Percentiles rank a stretch among this genome's conserved stretches.
phyloP scores from a whole-genome alignment of 2,113 vertebrate species.

The Tricholaema leucomelas region DNA sequence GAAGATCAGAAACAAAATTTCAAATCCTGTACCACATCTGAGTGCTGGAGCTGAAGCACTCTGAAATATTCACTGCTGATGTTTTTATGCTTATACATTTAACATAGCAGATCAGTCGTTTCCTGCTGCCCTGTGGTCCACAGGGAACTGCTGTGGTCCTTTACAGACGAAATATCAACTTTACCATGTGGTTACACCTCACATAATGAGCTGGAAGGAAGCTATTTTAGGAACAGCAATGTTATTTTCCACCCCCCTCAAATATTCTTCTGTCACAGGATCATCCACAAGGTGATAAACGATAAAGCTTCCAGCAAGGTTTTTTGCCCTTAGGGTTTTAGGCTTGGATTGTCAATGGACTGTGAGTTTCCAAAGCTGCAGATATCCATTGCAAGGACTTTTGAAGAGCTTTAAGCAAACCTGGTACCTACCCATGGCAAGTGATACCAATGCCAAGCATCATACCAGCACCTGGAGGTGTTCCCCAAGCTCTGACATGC shows the following conservation, averaged over 20 bases:
- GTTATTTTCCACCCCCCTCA: not conserved
- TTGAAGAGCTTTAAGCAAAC: not conserved
- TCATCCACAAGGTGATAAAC: not conserved
- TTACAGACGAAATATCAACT: not conserved
- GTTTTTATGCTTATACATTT: not conserved
- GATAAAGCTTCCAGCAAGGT: not conserved
- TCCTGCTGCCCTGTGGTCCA: not conserved
- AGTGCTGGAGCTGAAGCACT: not conserved
- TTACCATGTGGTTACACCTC: not conserved
- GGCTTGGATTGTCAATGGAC: not conserved
- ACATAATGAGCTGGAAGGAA: not conserved
- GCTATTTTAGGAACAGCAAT: not conserved
- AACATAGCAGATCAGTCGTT: not conserved
- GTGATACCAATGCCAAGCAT: not conserved
- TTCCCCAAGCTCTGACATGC: not conserved
- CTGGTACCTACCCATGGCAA: not conserved
- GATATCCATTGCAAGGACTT: not conserved
- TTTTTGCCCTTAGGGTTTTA: not conserved
- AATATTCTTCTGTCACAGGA: not conserved
- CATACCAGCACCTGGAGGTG: not conserved
- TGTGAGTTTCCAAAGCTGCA: not conserved
- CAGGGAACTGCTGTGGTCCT: not conserved
- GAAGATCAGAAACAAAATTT: slow-evolving; percentile 52
- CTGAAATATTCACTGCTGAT: not conserved
- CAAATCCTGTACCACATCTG: not conserved